These are phyloP conservation scores for Trachelus tabidus DNA, from an alignment of 2,888 invertebrate species.

Conservation along the genomic window DNA sequence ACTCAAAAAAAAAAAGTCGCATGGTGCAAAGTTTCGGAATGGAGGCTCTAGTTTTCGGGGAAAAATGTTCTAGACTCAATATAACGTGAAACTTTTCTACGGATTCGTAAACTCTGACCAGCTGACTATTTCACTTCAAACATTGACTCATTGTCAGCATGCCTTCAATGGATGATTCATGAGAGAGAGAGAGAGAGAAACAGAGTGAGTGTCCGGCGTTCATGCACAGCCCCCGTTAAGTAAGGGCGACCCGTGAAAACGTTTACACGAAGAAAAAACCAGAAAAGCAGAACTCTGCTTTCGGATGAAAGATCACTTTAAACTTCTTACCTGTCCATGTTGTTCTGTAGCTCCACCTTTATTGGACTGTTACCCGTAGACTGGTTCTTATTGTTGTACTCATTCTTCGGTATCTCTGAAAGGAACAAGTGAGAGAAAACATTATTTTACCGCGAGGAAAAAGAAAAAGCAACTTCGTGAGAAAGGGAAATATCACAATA, in stretches of 20 bases:
- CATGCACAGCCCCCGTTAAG: not conserved
- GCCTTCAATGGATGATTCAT: conserved; percentile 51
- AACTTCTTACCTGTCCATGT: conserved; percentile 67
- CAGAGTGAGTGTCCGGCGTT: not conserved
- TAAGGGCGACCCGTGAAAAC: no score
- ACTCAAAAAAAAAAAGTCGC: no score
- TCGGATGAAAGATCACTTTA: no score
- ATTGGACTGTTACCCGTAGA: conserved; percentile 91
- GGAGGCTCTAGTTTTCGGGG: no score
- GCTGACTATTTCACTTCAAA: conserved; percentile 32
- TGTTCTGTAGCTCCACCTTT: conserved; percentile 73
- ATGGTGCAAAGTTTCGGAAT: no score
- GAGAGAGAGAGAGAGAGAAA: conserved; percentile 11
- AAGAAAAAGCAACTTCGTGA: not conserved
- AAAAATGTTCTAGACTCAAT: no score
- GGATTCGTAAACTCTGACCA: conserved; percentile 13
- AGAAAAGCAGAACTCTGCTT: no score
- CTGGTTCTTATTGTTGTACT: conserved; percentile 80
- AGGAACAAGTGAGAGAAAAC: conserved; percentile 33
- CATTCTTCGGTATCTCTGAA: conserved; percentile 90
- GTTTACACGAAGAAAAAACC: no score
- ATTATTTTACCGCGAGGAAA: no score
- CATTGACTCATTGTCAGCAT: conserved; percentile 48
- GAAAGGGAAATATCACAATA: not conserved
- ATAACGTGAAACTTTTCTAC: not conserved